Evolutionary conservation across 2,888 invertebrate genomes (phyloP).

Genomic region (Pimpla rufipes): DNA sequence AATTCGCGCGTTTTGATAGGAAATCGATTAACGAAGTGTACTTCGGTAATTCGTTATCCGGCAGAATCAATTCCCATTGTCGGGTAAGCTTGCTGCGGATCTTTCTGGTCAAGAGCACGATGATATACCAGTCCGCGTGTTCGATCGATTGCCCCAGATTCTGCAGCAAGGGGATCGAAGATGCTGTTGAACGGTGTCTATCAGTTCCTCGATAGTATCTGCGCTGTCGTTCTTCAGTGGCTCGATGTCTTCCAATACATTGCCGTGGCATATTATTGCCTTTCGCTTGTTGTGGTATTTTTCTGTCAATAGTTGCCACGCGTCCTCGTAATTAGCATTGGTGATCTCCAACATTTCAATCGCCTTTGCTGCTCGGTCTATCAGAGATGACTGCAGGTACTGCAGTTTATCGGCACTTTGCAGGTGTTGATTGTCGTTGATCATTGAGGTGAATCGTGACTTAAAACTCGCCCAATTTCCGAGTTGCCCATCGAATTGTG

Average conservation of each 20-base stretch:
- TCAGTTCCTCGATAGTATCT: conserved; percentile 47
- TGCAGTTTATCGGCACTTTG: conserved; percentile 61
- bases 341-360: conserved; percentile 65
- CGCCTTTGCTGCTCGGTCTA: conserved; percentile 67
- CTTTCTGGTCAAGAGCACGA: conserved; percentile 36
- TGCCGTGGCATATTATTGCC: conserved; percentile 62
- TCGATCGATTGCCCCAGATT: conserved; percentile 34
- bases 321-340: conserved; percentile 67
- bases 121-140: conserved; percentile 36
- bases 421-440: conserved; percentile 54
- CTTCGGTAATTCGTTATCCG: conserved; percentile 53
- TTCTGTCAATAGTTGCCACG: conserved; percentile 66
- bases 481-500: conserved; percentile 67
- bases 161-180: conserved; percentile 57
- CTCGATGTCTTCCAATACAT: conserved; percentile 28
- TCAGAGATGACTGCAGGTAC: conserved; percentile 67
- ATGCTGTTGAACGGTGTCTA: conserved; percentile 59
- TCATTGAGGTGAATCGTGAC: conserved; percentile 65
- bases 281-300: conserved; percentile 65
- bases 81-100: conserved; percentile 18
- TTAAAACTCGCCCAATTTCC: conserved; percentile 69
- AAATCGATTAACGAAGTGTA: conserved; percentile 54
- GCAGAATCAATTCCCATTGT: conserved; percentile 60
- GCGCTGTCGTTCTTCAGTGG: conserved; percentile 38
- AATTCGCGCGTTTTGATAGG: conserved; percentile 55